Conservation (phyloP, 2,797 vertebrate genomes). For the Ataeniobius toweri region DNA sequence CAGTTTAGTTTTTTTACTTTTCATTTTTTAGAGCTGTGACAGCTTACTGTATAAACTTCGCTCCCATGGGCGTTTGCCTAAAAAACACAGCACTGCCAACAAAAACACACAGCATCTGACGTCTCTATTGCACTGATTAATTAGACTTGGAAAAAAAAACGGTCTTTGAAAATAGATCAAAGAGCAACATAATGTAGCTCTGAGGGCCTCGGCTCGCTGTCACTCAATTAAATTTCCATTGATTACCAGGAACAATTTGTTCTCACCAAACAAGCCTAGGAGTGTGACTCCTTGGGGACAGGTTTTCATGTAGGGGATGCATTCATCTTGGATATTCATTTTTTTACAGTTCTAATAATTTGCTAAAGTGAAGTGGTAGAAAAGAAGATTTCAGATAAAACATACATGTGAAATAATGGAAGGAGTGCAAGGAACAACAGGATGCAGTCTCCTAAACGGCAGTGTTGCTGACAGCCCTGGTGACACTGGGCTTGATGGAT, state of each 20-base stretch:
- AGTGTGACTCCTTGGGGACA: conserved; percentile 43
- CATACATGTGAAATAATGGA: conserved; percentile 7
- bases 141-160: conserved; percentile 55
- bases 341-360: conserved; percentile 29
- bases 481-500: conserved; percentile 44
- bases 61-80: conserved; percentile 11
- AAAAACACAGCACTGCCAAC: conserved; percentile 34
- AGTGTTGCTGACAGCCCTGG: conserved; percentile 30
- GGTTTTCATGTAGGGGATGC: conserved; percentile 27
- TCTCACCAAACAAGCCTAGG: conserved; percentile 43
- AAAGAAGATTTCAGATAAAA: not conserved
- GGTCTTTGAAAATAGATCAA: conserved; percentile 76
- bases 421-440: conserved; percentile 11
- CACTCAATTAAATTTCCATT: conserved; percentile 73
- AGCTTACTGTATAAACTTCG: conserved; percentile 11
- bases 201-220: conserved; percentile 49
- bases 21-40: conserved; percentile 26
- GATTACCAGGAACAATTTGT: conserved; percentile 72
- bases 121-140: conserved; percentile 68
- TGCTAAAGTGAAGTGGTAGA: not conserved
- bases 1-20: not conserved
- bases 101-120: conserved; percentile 39
- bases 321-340: conserved; percentile 31
- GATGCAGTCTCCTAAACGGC: conserved; percentile 21
- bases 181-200: conserved; percentile 62